phyloP scores from a whole-genome alignment of 92 coral and sea anemone genomes.

The Phenganax subtilis region DNA sequence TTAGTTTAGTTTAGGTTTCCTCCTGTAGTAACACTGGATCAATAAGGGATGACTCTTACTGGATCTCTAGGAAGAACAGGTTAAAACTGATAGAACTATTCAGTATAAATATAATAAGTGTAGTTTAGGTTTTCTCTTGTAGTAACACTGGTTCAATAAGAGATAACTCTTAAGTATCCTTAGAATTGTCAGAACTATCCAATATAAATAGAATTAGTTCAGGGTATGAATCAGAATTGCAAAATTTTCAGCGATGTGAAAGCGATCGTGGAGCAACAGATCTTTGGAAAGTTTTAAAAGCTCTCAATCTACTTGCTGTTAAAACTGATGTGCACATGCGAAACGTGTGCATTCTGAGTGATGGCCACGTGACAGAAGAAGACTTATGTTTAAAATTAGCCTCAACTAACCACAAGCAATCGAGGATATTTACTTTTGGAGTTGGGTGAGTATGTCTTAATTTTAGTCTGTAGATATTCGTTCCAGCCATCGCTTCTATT shows the following conservation, averaged over 20 bases:
- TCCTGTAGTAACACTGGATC: no score
- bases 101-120: no score
- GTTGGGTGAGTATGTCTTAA: slow-evolving; percentile 62
- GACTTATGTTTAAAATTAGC: slow-evolving; percentile 56
- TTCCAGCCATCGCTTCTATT: no score
- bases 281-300: slow-evolving; percentile 69
- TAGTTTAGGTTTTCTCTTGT: no score
- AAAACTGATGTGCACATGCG: slow-evolving; percentile 66
- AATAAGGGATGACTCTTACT: no score
- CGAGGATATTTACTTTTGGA: slow-evolving; percentile 76
- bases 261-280: slow-evolving; percentile 78
- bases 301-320: slow-evolving; percentile 61
- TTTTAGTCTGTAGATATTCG: no score
- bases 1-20: no score
- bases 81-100: no score
- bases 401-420: slow-evolving; percentile 50
- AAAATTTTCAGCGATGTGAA: slow-evolving; percentile 44
- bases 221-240: no score
- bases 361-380: slow-evolving; percentile 96
- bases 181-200: neutral
- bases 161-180: no score
- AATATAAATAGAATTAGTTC: neutral
- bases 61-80: no score
- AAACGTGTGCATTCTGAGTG: slow-evolving; percentile 77
- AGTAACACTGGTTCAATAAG: no score